Base-by-base conservation (phyloP, 1,140 invertebrate species). In the Formica exsecta region DNA sequence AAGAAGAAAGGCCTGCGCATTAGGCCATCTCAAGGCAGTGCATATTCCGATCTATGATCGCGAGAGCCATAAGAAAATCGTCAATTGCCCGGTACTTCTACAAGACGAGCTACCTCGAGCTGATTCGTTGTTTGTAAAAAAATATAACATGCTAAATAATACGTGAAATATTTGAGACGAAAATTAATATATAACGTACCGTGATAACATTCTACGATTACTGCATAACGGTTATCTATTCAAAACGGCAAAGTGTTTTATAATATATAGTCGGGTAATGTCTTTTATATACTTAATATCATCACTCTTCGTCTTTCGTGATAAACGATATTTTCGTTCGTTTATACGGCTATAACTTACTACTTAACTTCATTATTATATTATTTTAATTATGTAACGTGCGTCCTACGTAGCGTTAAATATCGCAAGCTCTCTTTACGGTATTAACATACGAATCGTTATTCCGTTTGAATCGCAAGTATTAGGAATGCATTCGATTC, bases 11-110 rank as follows among this genome's bases (percentile, higher is more conserved):
- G 90, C 87, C 91, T 76, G 83, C 41, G 73, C 71, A 81, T 86
- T 92, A 92, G 92, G 92, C 91, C 90, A 92, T 88, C 85, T 86
- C 85, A 89, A 88, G 92, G 92, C 92, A 92, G 91, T 92, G 92
- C 85, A 85, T 88, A 85, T 83, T 76, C 54, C 68, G 70, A 87
- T 87, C 64, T 64, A 65, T 13, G 22, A 81, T 85, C 85, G 76
- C 85, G 76, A 83, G 25, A 83, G 68, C 79, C 68, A 29, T 83
- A 73, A 57, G 77, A 57, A 65, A 79, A 85, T 86, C 70, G 75
- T 75, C 83, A 64, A 75, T 85, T 76, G 38, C 81, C 44, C 70
- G 84, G 61, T 87, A 80, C 84, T 76, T 90, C 86, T 71, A 68
- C 80, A 81, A 74, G 57, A 76, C 70, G 64, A 87, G 85, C 80